These are phyloP conservation scores for Drosophila triauraria DNA, from an alignment of 1,140 invertebrate genomes.

Conservation along the genomic window DNA sequence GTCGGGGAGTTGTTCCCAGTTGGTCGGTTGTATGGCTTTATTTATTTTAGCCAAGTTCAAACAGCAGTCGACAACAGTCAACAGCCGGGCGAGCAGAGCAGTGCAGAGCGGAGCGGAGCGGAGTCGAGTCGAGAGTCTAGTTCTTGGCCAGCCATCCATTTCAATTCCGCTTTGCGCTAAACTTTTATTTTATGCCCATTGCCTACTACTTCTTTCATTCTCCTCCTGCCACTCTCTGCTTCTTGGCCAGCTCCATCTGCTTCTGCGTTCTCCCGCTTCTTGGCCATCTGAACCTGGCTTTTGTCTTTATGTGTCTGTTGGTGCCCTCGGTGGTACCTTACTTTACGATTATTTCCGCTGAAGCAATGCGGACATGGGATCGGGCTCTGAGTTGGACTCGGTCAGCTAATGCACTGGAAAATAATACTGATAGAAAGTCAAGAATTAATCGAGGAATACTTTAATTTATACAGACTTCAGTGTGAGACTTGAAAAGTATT, in stretches of 20 bases:
- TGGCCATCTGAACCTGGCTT: constrained; percentile 42
- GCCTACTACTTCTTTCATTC: constrained; percentile 42
- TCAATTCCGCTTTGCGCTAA: constrained; percentile 74
- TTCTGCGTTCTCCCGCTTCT: constrained; percentile 27
- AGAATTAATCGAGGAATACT: neutral
- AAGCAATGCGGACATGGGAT: constrained; percentile 71
- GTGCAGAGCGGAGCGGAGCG: constrained; percentile 8
- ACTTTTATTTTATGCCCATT: constrained; percentile 75
- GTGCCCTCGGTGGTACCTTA: constrained; percentile 62
- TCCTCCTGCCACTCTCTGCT: constrained; percentile 14
- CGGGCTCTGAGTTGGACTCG: constrained; percentile 35
- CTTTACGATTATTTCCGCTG: constrained; percentile 82
- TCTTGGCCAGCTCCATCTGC: constrained; percentile 22
- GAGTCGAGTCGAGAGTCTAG: constrained; percentile 54
- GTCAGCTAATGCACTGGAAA: constrained; percentile 19
- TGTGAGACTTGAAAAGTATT: too few relatives aligned
- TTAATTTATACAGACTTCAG: too few relatives aligned
- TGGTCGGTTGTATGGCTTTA: constrained; percentile 77
- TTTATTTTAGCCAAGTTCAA: constrained; percentile 83
- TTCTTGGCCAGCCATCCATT: constrained; percentile 72
- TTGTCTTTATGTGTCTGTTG: constrained; percentile 54
- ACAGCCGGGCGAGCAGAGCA: constrained; percentile 24
- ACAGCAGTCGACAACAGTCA: constrained; percentile 57
- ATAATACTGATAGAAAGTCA: neutral
- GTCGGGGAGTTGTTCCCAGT: constrained; percentile 38